Percentiles rank a stretch among this genome's conserved stretches.
Evolutionary conservation across 2,797 vertebrate genomes (phyloP).

Genomic region (Ciconia nigra): DNA sequence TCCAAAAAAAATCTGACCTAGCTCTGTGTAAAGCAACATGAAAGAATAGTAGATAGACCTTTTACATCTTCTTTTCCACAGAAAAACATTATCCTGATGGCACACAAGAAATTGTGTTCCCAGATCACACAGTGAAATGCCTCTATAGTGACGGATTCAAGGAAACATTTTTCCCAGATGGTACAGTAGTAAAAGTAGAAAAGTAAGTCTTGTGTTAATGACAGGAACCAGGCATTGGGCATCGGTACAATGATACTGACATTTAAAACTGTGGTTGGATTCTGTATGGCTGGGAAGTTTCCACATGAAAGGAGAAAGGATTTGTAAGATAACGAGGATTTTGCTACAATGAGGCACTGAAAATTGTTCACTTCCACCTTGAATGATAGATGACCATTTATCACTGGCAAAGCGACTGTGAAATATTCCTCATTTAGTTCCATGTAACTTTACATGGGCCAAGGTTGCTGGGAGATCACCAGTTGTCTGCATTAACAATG

Average conservation of each 20-base stretch:
- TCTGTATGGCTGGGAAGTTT: background rate
- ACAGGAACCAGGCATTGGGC: background rate
- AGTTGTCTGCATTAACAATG: background rate
- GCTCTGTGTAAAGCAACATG: background rate
- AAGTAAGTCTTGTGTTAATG: conserved; percentile 56
- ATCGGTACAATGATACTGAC: background rate
- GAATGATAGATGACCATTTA: background rate
- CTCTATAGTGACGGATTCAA: conserved; percentile 61
- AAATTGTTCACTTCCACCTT: background rate
- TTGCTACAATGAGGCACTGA: background rate
- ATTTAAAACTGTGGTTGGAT: background rate
- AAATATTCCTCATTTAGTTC: background rate
- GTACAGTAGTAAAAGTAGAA: conserved; percentile 72
- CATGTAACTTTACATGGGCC: background rate
- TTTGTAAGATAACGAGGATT: background rate
- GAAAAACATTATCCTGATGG: conserved; percentile 78
- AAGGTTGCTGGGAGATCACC: background rate
- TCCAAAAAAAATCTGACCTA: background rate
- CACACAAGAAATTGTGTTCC: conserved; percentile 78
- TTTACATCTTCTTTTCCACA: conserved; percentile 28
- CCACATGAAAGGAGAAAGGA: background rate
- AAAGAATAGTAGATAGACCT: background rate
- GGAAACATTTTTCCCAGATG: conserved; percentile 78
- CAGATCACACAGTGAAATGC: conserved; percentile 74
- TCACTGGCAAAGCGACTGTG: background rate